phyloP scores from a whole-genome alignment of 2,113 vertebrate species.

The Polyodon spathula region DNA sequence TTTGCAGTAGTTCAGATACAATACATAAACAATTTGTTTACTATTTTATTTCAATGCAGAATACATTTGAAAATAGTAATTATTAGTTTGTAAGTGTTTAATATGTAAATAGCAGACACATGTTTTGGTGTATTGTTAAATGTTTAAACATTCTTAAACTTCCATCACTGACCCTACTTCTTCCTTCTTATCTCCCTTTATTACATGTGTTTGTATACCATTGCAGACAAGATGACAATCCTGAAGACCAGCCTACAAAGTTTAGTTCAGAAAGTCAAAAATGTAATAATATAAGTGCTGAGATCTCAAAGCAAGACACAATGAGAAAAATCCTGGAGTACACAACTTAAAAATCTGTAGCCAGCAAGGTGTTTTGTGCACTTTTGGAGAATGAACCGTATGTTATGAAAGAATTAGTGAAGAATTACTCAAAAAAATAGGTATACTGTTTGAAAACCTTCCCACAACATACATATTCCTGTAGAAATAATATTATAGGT shows the following conservation, averaged over 20 bases:
- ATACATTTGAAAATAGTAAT: no score
- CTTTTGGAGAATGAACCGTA: constrained; percentile 2
- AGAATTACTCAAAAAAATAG: not conserved
- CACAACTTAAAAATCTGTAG: constrained; percentile 10
- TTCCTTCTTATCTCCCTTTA: not conserved
- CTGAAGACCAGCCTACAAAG: not conserved
- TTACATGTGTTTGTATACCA: not conserved
- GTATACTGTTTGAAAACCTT: not conserved
- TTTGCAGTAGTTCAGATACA: no score
- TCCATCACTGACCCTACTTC: no score
- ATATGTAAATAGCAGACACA: no score
- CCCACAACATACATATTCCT: no score
- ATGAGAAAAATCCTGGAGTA: constrained; percentile 27
- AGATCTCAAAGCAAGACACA: constrained; percentile 11
- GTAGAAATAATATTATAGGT: no score
- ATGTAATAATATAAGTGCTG: constrained; percentile 12
- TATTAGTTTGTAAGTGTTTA: no score
- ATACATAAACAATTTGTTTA: no score
- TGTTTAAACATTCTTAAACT: no score
- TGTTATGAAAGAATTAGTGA: constrained; percentile 24
- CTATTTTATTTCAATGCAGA: no score
- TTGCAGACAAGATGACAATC: constrained; percentile 17
- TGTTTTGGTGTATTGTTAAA: no score
- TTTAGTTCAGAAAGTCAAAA: constrained; percentile 19
- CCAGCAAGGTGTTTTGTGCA: constrained; percentile 17